These are phyloP conservation scores for Choloepus didactylus DNA, from an alignment of 2,797 vertebrate species.

Conservation along the genomic window DNA sequence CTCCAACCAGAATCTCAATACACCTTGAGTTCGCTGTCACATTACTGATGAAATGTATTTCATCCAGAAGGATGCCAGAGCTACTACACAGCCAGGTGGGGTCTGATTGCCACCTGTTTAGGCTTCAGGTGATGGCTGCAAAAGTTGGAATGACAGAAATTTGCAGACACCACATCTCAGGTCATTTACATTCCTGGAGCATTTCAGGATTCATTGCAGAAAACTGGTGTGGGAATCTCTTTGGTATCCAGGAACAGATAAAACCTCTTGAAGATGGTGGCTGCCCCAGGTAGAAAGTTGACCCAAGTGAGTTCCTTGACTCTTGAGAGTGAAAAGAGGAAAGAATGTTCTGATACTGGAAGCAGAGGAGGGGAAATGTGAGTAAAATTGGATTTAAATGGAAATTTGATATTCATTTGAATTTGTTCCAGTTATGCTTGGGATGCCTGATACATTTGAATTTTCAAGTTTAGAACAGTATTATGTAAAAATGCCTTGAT, in stretches of 20 bases:
- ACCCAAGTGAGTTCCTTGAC: slow-evolving; percentile 71
- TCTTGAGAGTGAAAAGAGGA: slow-evolving; percentile 79
- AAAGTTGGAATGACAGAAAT: background rate
- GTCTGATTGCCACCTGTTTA: background rate
- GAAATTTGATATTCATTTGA: slow-evolving; percentile 86
- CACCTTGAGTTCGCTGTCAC: background rate
- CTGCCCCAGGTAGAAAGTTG: slow-evolving; percentile 74
- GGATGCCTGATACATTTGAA: slow-evolving; percentile 82
- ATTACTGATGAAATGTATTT: background rate
- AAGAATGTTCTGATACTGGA: slow-evolving; percentile 80
- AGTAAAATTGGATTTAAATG: slow-evolving; percentile 84
- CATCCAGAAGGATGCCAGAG: background rate
- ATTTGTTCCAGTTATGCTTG: slow-evolving; percentile 84
- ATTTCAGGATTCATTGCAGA: background rate
- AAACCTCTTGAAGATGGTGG: slow-evolving; percentile 12
- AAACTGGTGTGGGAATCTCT: background rate
- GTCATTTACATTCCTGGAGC: slow-evolving; percentile 27
- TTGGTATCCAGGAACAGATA: background rate
- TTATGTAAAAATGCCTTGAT: slow-evolving; percentile 81
- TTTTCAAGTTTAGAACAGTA: slow-evolving; percentile 83
- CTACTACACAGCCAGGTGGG: background rate
- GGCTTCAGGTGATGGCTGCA: background rate
- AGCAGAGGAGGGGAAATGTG: slow-evolving; percentile 71
- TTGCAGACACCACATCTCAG: background rate
- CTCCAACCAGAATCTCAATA: background rate